phyloP scores from a whole-genome alignment of 92 coral and sea anemone species.

The Zoanthus solanderi region DNA sequence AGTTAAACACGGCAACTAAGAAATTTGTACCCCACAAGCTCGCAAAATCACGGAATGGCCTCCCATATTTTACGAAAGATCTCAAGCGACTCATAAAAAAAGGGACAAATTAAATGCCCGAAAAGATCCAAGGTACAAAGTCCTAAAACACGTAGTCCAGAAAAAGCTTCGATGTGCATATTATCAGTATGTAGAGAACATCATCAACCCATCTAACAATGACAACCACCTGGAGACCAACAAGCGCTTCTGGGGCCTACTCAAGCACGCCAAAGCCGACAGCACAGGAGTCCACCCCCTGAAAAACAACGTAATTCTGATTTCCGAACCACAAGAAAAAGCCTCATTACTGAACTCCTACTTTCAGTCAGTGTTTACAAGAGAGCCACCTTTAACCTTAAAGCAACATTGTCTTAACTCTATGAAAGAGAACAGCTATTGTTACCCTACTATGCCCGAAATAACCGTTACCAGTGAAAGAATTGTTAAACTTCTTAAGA shows the following conservation, averaged over 20 bases:
- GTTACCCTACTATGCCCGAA: background rate
- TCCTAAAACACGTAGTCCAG: conserved; percentile 6
- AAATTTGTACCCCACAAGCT: conserved; percentile 39
- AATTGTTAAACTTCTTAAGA: conserved; percentile 21
- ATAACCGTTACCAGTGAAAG: conserved; percentile 26
- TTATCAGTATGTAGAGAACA: conserved; percentile 19
- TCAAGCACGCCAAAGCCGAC: conserved; percentile 31
- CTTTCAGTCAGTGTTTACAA: conserved; percentile 20
- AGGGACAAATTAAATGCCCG: conserved; percentile 35
- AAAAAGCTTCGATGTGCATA: background rate
- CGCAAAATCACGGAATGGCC: conserved; percentile 11
- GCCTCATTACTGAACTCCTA: conserved; percentile 9
- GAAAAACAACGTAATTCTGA: background rate
- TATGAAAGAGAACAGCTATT: conserved; percentile 3
- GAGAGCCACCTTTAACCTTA: conserved; percentile 24
- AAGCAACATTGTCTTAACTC: conserved; percentile 25
- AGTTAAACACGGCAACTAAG: conserved; percentile 6
- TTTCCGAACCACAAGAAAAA: conserved; percentile 23
- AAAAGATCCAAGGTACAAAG: conserved; percentile 39
- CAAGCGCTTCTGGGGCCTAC: conserved; percentile 38
- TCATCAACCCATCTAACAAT: conserved; percentile 22
- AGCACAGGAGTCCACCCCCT: conserved; percentile 1
- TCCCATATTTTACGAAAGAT: conserved; percentile 25
- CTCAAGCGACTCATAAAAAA: conserved; percentile 45
- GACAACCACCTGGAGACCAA: background rate